Percentiles rank a stretch among this genome's conserved stretches.
Evolutionary conservation across 2,113 vertebrate genomes (phyloP).

Genomic region (Platycercus adscitus): DNA sequence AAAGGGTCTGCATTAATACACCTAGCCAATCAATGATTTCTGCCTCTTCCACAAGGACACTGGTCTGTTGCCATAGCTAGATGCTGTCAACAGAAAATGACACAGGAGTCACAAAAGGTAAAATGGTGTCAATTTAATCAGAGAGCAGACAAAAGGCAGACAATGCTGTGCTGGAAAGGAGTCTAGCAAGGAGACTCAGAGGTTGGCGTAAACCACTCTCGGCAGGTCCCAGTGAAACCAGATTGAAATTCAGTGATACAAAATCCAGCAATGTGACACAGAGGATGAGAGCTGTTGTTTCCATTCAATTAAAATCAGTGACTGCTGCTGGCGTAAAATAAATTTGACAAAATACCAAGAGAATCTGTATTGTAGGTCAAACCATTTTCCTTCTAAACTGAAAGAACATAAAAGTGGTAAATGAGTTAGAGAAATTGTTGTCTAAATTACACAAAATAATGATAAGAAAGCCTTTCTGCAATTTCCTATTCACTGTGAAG

Average conservation of each 20-base stretch:
- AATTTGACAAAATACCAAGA: slow-evolving; percentile 65
- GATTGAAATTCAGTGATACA: slow-evolving; percentile 69
- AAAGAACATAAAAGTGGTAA: slow-evolving; percentile 32
- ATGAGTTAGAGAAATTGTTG: slow-evolving; percentile 16
- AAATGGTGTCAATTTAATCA: slow-evolving; percentile 83
- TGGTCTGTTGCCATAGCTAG: slow-evolving; percentile 70
- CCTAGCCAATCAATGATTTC: slow-evolving; percentile 80
- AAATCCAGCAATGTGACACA: slow-evolving; percentile 68
- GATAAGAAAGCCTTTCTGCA: background rate
- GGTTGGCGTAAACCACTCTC: slow-evolving; percentile 57
- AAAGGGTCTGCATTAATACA: slow-evolving; percentile 78
- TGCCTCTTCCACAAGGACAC: slow-evolving; percentile 79
- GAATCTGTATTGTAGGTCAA: slow-evolving; percentile 57
- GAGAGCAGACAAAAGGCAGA: slow-evolving; percentile 78
- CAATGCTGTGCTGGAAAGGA: slow-evolving; percentile 64
- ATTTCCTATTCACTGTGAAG: slow-evolving; percentile 24
- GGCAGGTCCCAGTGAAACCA: slow-evolving; percentile 72
- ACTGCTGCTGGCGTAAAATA: slow-evolving; percentile 61
- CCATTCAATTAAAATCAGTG: slow-evolving; percentile 75
- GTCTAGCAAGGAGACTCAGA: slow-evolving; percentile 74
- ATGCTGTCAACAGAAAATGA: slow-evolving; percentile 82
- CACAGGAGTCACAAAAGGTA: slow-evolving; percentile 76
- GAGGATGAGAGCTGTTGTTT: slow-evolving; percentile 59
- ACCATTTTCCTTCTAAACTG: slow-evolving; percentile 34
- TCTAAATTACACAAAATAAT: slow-evolving; percentile 22